Evolutionary conservation across 2,113 vertebrate genomes (phyloP).

Genomic region (Dinomys branickii): DNA sequence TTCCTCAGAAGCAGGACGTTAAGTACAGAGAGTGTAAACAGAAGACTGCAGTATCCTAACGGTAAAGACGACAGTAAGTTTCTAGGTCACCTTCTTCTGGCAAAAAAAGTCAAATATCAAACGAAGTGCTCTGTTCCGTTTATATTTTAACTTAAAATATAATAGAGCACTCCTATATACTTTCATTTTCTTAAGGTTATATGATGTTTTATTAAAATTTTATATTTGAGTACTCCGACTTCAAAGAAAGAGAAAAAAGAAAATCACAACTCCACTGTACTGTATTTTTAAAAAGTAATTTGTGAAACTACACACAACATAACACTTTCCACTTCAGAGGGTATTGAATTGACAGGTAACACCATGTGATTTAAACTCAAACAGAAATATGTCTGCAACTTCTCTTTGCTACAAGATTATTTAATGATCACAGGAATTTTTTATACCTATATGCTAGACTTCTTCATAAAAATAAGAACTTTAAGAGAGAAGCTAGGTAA

Average conservation of each 20-base stretch:
- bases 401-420: neutral
- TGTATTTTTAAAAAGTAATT: neutral
- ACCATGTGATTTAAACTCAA: neutral
- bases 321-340: neutral
- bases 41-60: neutral
- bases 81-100: neutral
- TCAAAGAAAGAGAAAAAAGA: neutral
- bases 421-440: constrained; percentile 25
- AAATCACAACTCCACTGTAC: neutral
- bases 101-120: neutral
- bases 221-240: neutral
- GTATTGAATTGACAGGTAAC: neutral
- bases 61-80: neutral
- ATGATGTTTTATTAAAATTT: neutral
- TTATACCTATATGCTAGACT: neutral
- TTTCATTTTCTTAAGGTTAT: neutral
- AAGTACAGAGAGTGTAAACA: neutral
- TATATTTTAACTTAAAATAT: neutral
- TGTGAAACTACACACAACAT: neutral
- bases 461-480: neutral
- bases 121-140: neutral
- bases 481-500: neutral
- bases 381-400: neutral
- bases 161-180: neutral
- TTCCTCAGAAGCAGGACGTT: neutral